A percentile compares a stretch with the other conserved stretches of the same genome.
These are phyloP conservation scores for Nasalis larvatus DNA, from an alignment of 2,113 vertebrate species.

Conservation along the genomic window DNA sequence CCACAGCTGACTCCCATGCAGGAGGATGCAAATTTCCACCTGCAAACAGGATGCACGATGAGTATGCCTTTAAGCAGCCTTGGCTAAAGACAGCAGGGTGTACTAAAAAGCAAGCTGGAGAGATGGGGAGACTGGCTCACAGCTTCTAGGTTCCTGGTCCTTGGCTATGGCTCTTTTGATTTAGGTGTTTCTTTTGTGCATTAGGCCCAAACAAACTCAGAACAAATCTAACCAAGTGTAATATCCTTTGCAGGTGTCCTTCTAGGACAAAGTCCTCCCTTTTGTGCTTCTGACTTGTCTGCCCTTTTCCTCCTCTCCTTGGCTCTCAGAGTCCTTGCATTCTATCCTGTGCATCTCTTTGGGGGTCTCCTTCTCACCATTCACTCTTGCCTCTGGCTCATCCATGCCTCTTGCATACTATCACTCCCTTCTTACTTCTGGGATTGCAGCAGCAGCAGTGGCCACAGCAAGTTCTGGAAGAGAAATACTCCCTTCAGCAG, in stretches of 20 bases:
- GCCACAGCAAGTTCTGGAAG: background rate
- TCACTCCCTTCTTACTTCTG: background rate
- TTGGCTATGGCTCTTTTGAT: background rate
- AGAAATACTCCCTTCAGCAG: background rate
- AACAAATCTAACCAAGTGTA: background rate
- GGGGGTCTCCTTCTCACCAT: background rate
- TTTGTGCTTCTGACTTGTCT: background rate
- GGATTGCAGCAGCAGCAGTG: background rate
- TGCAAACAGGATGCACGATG: accelerated
- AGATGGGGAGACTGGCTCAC: background rate
- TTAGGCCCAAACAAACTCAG: background rate
- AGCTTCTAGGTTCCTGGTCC: background rate
- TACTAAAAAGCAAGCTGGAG: background rate
- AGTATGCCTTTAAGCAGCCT: background rate
- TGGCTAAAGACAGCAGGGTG: background rate
- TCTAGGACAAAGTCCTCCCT: background rate
- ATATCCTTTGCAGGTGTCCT: background rate
- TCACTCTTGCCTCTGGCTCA: background rate
- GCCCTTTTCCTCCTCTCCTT: background rate
- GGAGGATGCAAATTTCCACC: background rate
- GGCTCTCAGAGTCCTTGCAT: background rate
- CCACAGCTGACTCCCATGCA: background rate
- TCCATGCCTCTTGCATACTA: background rate
- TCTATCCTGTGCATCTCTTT: background rate
- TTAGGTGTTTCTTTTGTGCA: background rate